Base-by-base conservation (phyloP, 2,797 vertebrate species). In the Myiotriccus ornatus region DNA sequence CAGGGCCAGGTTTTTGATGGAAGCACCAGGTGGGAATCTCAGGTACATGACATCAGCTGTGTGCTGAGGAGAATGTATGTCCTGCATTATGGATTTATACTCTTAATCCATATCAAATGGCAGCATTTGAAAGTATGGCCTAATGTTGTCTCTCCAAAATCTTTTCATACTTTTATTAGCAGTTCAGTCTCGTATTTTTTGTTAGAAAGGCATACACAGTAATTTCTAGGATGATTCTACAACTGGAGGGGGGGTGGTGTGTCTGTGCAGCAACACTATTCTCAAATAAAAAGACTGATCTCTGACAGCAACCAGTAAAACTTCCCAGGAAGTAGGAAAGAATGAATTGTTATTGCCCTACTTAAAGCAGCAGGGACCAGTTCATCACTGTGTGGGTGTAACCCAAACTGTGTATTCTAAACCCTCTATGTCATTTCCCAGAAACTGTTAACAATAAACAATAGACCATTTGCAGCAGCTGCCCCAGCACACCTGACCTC, bases 171-270 rank as follows among this genome's bases (percentile, higher is more conserved):
- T 62, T 78, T 19, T 10, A 37, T 15, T 22, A 69, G 22, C 46
- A 79, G 52, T 34, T 52, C 41, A 34, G 13, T 49, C 17, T 63
- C 3, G 1, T 10, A 8, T 7, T 37, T 64, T 63, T 44, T n/a
- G 0, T 7, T 32, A 43, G 37, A 35, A 67, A 44, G 11, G 12
- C 5, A 24, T 17, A 37, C 18, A 25, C 15, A 14, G 6, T 53
- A 7, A 37, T 79, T 89, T 64, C 63, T 80, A 5, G 3, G 63
- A 68, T n/a, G 17, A 27, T 28, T 68, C 35, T 34, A 34, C 13
- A 39, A 6, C 0, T 3, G 8, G 6, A 2, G 35, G 10, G 39
- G 4, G n/a, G 7, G 35, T 9, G 39, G 4, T 35, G 7, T 39
- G 32, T 52, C 14, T 57, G 9, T 34, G 37, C 37, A 12, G 11